Conservation (phyloP, 2,113 vertebrate species). For the Heterocephalus glaber region DNA sequence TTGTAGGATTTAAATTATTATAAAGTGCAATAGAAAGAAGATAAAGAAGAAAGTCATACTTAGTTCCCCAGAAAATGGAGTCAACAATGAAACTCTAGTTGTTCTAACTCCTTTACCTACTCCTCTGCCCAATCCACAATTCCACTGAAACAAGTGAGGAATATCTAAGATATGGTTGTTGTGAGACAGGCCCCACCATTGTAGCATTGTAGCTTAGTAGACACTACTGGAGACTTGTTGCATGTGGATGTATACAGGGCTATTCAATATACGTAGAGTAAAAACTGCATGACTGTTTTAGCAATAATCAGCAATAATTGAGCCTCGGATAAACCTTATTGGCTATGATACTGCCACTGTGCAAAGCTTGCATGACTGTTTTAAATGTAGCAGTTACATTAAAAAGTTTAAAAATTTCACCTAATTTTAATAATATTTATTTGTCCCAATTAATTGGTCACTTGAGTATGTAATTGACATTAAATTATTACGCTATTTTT, state of each 20-base stretch:
- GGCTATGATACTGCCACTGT: too few species aligned
- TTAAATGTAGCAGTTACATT: background rate
- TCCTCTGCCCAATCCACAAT: background rate
- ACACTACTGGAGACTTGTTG: background rate
- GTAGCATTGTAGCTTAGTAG: background rate
- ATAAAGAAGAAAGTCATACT: background rate
- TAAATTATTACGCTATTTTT: conserved; percentile 15
- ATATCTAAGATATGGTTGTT: background rate
- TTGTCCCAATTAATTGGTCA: background rate
- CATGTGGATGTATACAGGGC: background rate
- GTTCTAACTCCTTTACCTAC: background rate
- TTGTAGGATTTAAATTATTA: background rate
- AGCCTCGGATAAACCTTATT: too few species aligned
- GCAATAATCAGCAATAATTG: too few species aligned
- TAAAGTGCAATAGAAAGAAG: background rate
- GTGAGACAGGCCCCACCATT: background rate
- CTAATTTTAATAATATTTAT: conserved; percentile 2
- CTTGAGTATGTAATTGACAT: background rate
- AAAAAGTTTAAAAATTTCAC: background rate
- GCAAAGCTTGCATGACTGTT: background rate
- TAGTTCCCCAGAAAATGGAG: background rate
- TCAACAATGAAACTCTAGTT: background rate
- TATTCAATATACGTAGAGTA: background rate
- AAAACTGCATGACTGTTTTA: too few species aligned
- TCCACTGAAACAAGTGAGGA: background rate